Percentiles rank a stretch among this genome's conserved stretches.
Conservation (phyloP, 2,113 vertebrate genomes). For the Acrocephalus arundinaceus region DNA sequence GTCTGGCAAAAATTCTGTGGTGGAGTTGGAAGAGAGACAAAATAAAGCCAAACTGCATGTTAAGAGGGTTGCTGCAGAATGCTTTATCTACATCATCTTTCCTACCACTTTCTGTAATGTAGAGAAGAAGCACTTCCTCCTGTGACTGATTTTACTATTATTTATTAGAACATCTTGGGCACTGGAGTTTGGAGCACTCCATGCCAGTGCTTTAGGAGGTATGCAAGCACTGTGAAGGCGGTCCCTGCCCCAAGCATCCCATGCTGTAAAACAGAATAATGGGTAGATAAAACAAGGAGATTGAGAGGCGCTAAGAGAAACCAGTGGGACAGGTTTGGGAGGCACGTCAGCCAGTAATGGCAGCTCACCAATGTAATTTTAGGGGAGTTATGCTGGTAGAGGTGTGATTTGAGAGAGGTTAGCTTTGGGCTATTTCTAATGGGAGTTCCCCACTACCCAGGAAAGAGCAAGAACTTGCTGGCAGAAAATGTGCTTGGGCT, state of each 20-base stretch:
- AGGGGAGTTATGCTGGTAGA: not conserved
- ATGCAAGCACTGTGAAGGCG: not conserved
- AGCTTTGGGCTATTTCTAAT: not conserved
- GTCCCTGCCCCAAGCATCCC: not conserved
- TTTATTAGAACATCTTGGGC: not conserved
- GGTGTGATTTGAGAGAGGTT: not conserved
- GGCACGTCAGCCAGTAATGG: not conserved
- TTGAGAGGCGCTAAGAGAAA: not conserved
- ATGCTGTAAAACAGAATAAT: not conserved
- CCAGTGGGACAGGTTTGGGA: constrained; percentile 44
- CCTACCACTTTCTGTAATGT: not conserved
- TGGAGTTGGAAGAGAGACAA: not conserved
- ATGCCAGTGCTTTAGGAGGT: not conserved
- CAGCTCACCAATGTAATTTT: not conserved
- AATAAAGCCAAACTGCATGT: not conserved
- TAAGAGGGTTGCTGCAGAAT: not conserved
- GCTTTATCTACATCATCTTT: not conserved
- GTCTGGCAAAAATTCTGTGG: not conserved
- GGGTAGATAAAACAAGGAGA: constrained; percentile 9
- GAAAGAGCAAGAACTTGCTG: not conserved
- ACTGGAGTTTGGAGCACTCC: not conserved
- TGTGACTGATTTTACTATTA: not conserved
- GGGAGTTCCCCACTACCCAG: not conserved
- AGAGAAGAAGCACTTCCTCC: not conserved
- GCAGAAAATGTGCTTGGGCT: not conserved